phyloP scores from a whole-genome alignment of 2,888 invertebrate species.

The Altica lythri region DNA sequence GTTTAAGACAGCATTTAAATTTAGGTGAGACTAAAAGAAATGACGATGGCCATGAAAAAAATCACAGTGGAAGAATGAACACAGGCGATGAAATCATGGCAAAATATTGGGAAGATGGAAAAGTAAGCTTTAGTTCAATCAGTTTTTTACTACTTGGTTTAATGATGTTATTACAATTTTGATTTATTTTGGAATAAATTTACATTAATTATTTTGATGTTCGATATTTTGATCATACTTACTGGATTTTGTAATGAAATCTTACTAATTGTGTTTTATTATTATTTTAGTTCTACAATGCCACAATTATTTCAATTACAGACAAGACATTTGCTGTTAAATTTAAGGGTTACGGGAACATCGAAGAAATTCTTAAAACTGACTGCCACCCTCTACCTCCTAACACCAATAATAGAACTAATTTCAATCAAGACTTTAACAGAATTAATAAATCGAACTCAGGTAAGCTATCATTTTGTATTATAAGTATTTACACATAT shows the following conservation, averaged over 20 bases:
- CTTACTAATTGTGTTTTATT: too few relatives aligned
- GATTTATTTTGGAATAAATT: too few relatives aligned
- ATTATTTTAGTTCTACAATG: slow-evolving; percentile 75
- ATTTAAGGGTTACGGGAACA: slow-evolving; percentile 87
- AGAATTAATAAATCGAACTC: slow-evolving; percentile 31
- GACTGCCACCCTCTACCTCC: slow-evolving; percentile 72
- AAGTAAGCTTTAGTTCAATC: slow-evolving; percentile 64
- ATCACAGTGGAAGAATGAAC: slow-evolving; percentile 64
- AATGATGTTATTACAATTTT: too few relatives aligned
- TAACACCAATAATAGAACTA: slow-evolving; percentile 39
- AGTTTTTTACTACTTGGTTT: neutral
- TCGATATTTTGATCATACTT: too few relatives aligned
- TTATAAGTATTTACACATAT: too few relatives aligned
- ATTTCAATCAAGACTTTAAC: slow-evolving; percentile 30
- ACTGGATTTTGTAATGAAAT: too few relatives aligned
- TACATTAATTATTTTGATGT: too few relatives aligned
- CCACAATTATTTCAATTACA: slow-evolving; percentile 79
- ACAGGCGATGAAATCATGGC: slow-evolving; percentile 84
- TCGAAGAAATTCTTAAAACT: slow-evolving; percentile 82
- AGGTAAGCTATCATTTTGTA: slow-evolving; percentile 30
- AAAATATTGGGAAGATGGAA: slow-evolving; percentile 92
- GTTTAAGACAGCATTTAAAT: slow-evolving; percentile 53
- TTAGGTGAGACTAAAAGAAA: slow-evolving; percentile 36
- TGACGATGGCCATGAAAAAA: slow-evolving; percentile 15
- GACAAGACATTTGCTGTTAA: slow-evolving; percentile 84